Conservation (phyloP, 1,140 invertebrate species). For the Brachionus koreanus region DNA sequence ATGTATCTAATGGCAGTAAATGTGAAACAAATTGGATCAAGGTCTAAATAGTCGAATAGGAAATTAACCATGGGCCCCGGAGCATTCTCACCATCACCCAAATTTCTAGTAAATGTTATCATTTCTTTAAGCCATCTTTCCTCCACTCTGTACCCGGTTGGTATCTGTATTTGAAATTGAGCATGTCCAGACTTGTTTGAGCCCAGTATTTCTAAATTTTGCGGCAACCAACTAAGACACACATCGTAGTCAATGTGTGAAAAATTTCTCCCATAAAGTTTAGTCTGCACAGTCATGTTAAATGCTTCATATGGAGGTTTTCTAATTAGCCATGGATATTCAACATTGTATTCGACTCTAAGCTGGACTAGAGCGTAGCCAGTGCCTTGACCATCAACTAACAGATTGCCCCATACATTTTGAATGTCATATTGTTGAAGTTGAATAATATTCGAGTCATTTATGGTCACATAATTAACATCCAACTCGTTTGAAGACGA, state of each 20-base stretch:
- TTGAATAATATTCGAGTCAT: conserved; percentile 1
- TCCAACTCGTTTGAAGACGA: conserved; percentile 3
- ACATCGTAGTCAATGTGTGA: conserved; percentile 68
- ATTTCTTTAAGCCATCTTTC: conserved; percentile 30
- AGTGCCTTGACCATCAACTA: conserved; percentile 79
- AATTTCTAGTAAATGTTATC: background rate
- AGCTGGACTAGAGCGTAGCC: conserved; percentile 68
- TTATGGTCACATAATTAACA: background rate
- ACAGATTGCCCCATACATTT: conserved; percentile 84
- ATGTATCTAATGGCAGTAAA: conserved; percentile 88
- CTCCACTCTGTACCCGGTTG: conserved; percentile 72
- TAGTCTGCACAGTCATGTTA: conserved; percentile 67
- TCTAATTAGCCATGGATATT: conserved; percentile 43
- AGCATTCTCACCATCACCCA: conserved; percentile 35
- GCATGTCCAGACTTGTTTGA: conserved; percentile 78
- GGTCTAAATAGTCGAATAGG: conserved; percentile 45
- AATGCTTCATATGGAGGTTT: conserved; percentile 63
- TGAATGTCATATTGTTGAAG: conserved; percentile 6
- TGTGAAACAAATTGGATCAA: conserved; percentile 77
- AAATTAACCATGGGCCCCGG: background rate
- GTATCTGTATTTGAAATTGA: conserved; percentile 82
- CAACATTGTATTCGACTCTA: conserved; percentile 43
- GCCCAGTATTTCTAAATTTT: conserved; percentile 69
- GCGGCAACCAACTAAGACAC: conserved; percentile 49
- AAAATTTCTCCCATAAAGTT: conserved; percentile 82